Evolutionary conservation across 2,888 invertebrate genomes (phyloP), one percentile per base, ranked within the genome.

Genomic region (Tinea pellionella): DNA sequence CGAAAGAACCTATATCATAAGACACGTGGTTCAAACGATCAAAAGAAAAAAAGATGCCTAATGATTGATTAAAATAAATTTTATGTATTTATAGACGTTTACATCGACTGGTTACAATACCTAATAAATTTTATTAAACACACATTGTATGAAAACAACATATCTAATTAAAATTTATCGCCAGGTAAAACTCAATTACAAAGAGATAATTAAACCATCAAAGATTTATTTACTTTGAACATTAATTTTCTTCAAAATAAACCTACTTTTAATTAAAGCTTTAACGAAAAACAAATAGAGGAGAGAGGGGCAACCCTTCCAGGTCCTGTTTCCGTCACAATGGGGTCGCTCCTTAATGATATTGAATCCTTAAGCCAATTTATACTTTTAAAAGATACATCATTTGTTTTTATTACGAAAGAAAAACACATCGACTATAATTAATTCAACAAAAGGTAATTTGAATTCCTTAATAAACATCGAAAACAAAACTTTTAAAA

Each of bases 221-320:
- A 77, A 77, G 80, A 81, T 83, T 81, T 84, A 82, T 81, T 84
- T 84, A 82, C 84, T 80, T 80, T 81, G 78, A 82, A 78, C 79
- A 82, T 82, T 77, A 84, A 81, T 84, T 83, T 83, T 81, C 80
- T 83, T 83, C 79, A 80, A 83, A 83, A 83, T 80, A 83, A 81
- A 81, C 81, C 75, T 81, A 79, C 80, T 82, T 83, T 84, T 83
- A 85, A 84, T 85, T 84, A 85, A 85, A 80, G 80, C 83, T 80
- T 78, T 80, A 82, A 83, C 80, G 79, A 78, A 83, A 85, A 80
- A 82, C 81, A 84, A 85, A 85, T 81, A 85, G 69, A 73, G 68
- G 67, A 68, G 73, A 65, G 65, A 69, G 69, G 69, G 70, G 70
- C 63, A 84, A 83, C 81, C 83, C 83, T 81, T 79, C 73, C 69